Evolutionary conservation across 2,113 vertebrate species (phyloP), one percentile per base, ranked within the genome.

Genomic region (Rhombomys opimus): DNA sequence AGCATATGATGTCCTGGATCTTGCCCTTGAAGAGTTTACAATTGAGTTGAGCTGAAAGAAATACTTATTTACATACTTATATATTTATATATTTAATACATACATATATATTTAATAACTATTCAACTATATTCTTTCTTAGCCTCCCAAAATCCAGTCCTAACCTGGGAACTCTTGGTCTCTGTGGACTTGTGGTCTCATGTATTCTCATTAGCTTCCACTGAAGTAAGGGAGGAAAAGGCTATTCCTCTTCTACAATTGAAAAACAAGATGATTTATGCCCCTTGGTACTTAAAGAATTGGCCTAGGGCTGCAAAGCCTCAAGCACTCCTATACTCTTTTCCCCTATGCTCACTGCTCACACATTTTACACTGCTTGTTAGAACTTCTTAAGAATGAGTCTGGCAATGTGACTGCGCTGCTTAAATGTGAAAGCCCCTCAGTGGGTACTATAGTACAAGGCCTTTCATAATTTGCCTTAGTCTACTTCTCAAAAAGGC

Each of bases 141-240:
- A 75, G 87, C 63, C 89, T 97, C 77, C n/a, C 70, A 84, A 65
- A 20, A 68, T 50, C 59, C 22, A 35, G 65, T 12, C 27, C 52
- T 93, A 87, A 78, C 67, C 38, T 50, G 61, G 82, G 93, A 86
- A 63, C 41, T 85, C 85, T 92, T 57, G 89, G 87, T n/a, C 73
- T 96, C 77, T 90, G 59, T 90, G 77, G 82, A 94, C 72, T 89
- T 92, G 63, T 50, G 54, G 93, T 54, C 89, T 96, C 89, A 89
- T 81, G 46, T 91, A 93, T 32, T 94, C 72, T 93, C 67, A 94
- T 93, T 95, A 91, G 67, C 50, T 84, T 52, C 82, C 81, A 17
- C 52, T 82, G 67, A 96, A 94, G 82, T 76, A 90, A 65, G 89
- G 80, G 38, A 91, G 94, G 84, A 93, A 94, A 94, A 63, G 91